These are phyloP conservation scores for Chinchilla lanigera DNA, from an alignment of 2,113 vertebrate genomes.

Conservation along the genomic window DNA sequence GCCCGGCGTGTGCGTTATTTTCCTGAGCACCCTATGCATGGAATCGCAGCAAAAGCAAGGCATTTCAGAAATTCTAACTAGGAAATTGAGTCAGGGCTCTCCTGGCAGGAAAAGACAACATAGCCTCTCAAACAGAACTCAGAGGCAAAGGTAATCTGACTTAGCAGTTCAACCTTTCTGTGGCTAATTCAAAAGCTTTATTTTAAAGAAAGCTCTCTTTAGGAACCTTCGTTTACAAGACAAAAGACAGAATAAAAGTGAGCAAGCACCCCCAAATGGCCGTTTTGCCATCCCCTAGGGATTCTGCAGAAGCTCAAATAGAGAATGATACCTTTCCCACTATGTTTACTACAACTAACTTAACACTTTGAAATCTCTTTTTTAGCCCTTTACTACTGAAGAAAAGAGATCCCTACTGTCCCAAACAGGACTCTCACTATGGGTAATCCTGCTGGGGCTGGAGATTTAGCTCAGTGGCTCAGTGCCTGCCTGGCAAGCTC, in stretches of 20 bases:
- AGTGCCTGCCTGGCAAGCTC: too few species aligned
- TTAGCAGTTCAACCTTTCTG: slow-evolving; percentile 14
- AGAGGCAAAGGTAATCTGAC: neutral
- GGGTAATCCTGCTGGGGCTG: slow-evolving; percentile 8
- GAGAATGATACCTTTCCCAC: slow-evolving; percentile 43
- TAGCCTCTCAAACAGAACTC: neutral
- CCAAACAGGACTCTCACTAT: neutral
- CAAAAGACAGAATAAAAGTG: slow-evolving; percentile 46
- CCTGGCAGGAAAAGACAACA: neutral
- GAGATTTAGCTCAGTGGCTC: too few species aligned
- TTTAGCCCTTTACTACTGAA: slow-evolving; percentile 46
- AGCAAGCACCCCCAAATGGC: neutral
- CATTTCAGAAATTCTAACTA: neutral
- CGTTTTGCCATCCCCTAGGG: neutral
- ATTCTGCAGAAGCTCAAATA: slow-evolving; percentile 4
- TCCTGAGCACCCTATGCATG: neutral
- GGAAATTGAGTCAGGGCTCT: neutral
- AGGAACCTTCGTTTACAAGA: slow-evolving; percentile 25
- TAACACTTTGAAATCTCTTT: slow-evolving; percentile 39
- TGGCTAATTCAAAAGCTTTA: neutral
- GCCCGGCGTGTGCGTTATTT: too few species aligned
- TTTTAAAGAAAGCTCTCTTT: slow-evolving; percentile 29
- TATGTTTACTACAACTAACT: slow-evolving; percentile 51
- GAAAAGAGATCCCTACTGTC: neutral
- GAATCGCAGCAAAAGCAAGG: neutral